These are phyloP conservation scores for Drepanosiphum platanoidis DNA, from an alignment of 2,888 invertebrate species.

Conservation along the genomic window DNA sequence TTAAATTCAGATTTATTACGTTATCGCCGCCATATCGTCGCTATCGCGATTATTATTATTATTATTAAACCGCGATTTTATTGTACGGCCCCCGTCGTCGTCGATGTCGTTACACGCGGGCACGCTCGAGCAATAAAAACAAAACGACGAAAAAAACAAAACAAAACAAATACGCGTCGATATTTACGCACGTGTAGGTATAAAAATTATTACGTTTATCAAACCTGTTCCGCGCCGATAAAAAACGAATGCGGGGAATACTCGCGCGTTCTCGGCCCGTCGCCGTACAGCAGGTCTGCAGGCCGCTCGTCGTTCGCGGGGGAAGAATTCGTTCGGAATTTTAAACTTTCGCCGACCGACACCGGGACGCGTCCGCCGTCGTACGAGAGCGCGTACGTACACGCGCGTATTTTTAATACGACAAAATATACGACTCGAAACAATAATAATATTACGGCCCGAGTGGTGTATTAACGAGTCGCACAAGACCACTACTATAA, in stretches of 20 bases:
- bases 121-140: background rate
- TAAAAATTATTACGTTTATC: background rate
- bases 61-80: background rate
- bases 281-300: background rate
- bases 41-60: background rate
- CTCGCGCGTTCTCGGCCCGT: background rate
- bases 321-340: constrained; percentile 32
- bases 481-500: background rate
- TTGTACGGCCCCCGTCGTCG: background rate
- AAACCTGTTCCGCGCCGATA: constrained; percentile 9
- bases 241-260: background rate
- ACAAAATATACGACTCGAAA: background rate
- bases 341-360: constrained; percentile 36
- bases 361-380: no score
- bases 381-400: background rate
- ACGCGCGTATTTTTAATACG: background rate
- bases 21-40: background rate
- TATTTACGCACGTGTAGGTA: constrained; percentile 22
- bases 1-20: background rate
- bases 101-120: background rate
- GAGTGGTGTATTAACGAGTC: background rate
- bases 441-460: background rate
- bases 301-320: background rate
- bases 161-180: background rate
- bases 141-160: background rate